Conservation (phyloP, 2,113 vertebrate genomes). For the Todiramphus saurophagus region DNA sequence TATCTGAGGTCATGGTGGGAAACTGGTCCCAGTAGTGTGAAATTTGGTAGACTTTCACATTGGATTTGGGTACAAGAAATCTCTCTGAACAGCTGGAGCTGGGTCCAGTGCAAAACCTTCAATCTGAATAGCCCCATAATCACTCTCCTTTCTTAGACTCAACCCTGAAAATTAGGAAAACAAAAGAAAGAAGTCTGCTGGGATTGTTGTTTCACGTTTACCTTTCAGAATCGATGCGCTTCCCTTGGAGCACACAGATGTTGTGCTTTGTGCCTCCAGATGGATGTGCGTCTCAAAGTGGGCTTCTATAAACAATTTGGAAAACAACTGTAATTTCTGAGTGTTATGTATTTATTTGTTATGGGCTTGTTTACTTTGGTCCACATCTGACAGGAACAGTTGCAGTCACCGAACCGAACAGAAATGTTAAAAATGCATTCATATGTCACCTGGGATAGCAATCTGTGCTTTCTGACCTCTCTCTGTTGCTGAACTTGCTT, state of each 20-base stretch:
- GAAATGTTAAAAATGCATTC: not conserved
- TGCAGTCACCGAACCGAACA: not conserved
- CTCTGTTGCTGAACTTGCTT: not conserved
- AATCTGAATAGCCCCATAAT: not conserved
- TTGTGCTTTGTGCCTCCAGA: not conserved
- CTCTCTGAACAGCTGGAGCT: not conserved
- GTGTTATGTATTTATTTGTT: not conserved
- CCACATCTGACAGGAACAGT: not conserved
- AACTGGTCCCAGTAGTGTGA: not conserved
- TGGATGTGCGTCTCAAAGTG: not conserved
- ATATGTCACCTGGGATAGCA: not conserved
- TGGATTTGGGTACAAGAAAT: not conserved
- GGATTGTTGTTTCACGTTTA: rapidly evolving
- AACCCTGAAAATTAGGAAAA: not conserved
- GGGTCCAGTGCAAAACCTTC: not conserved
- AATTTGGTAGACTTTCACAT: not conserved
- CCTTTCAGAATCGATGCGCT: not conserved
- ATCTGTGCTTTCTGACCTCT: not conserved
- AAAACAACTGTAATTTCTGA: not conserved
- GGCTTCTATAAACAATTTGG: not conserved
- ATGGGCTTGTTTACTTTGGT: not conserved
- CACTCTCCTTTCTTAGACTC: not conserved
- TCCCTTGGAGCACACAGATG: not conserved
- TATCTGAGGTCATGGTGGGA: not conserved
- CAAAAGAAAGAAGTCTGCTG: not conserved